Base-by-base conservation (phyloP, 2,113 vertebrate genomes). In the Brachypodius melanocephalos region DNA sequence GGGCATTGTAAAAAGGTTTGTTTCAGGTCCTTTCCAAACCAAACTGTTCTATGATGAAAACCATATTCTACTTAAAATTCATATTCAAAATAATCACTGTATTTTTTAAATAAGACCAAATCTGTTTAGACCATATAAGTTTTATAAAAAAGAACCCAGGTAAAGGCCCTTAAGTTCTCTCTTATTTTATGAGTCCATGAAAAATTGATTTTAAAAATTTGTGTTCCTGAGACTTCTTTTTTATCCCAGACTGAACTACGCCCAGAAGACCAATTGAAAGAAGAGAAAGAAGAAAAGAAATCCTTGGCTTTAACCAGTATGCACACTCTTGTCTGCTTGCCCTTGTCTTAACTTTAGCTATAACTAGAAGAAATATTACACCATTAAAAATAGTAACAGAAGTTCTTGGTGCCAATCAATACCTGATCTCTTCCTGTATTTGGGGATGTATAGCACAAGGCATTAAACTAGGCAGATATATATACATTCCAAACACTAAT, bases 401-500 rank as follows among this genome's bases (percentile, higher is more conserved):
- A 92, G 46, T 84, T 81, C 68, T 94, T 94, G 38, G 16, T 92
- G 68, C 42, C 87, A 89, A 92, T 92, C 95, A 94, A 84, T 92
- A 96, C 51, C n/a, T 1, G 63, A 26, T 92, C 74, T 77, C 55
- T 77, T 38, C 58, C 63, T 62, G 62, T 62, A n/a, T 32, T 69
- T 52, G 34, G 51, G 8, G 14, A 18, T 46, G 6, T 84, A 66
- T 32, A 80, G 16, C 43, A 89, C 46, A 46, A 58, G 74, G 38
- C 34, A 89, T 86, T 92, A 94, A 94, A 86, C 40, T 46, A 91
- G 51, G 43, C 51, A 90, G 77, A 84, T 40, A 82, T 31, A 48
- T 63, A 3, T 55, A 76, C 71, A 51, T 90, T 68, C 36, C 46
- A 86, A 75, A 79, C 42, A 48, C 72, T 73, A 90, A 73, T 83